Evolutionary conservation across 2,888 invertebrate species (phyloP).

Genomic region (Gasteruption jaculator): DNA sequence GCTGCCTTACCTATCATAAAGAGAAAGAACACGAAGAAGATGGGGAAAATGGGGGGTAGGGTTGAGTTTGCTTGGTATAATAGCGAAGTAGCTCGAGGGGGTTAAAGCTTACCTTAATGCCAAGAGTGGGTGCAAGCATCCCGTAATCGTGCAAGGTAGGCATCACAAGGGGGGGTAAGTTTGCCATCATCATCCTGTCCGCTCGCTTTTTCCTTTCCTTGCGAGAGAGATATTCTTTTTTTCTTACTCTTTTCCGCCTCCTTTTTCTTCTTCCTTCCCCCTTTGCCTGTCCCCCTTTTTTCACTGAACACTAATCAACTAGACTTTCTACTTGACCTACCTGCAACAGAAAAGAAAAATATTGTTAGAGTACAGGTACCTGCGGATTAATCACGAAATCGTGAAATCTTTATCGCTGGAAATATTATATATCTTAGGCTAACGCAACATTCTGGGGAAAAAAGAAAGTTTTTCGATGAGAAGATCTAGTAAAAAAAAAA

Average conservation of each 20-base stretch:
- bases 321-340: constrained; percentile 44
- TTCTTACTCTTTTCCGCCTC: background rate
- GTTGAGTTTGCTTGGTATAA: no score
- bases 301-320: constrained; percentile 35
- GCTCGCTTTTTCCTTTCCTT: constrained; percentile 27
- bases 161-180: constrained; percentile 50
- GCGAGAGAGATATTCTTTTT: background rate
- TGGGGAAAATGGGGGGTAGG: constrained; percentile 2
- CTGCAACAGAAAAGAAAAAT: constrained; percentile 38
- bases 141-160: constrained; percentile 49
- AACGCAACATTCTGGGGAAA: no score
- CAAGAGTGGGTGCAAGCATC: constrained; percentile 48
- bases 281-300: constrained; percentile 18
- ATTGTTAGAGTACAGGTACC: background rate
- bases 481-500: no score
- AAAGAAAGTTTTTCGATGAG: no score
- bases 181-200: constrained; percentile 51
- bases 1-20: background rate
- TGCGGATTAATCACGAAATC: no score
- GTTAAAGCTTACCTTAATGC: constrained; percentile 45
- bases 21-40: background rate
- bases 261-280: background rate
- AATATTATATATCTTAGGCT: no score
- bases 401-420: no score
- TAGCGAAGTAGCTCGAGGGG: background rate